Base-by-base conservation (phyloP, 2,113 vertebrate genomes). In the Cebus imitator region DNA sequence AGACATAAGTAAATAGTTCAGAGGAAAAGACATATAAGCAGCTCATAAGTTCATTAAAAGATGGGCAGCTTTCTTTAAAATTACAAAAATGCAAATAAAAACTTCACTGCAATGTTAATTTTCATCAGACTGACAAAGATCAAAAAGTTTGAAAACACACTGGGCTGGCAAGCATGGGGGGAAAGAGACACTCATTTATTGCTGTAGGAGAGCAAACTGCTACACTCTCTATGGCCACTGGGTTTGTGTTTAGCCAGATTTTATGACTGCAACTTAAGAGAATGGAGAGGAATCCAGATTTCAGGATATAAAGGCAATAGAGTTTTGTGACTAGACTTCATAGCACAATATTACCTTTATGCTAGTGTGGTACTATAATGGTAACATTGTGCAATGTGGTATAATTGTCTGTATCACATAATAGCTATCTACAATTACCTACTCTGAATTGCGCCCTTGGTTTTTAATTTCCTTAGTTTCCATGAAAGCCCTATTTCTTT, bases 71-170 rank as follows among this genome's bases (percentile, higher is more conserved):
- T 72, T 52, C 40, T 87, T 95, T 86, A 64, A 92, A 94, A 95
- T 96, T 95, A 82, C 23, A 91, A 95, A 93, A 94, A 97, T 79
- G 96, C 90, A 96, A 96, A 95, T 82, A 66, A 70, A 85, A 95
- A 82, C 32, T 86, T 96, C 73, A 72, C 66, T 37, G 72, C 81
- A 66, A 89, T 92, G 87, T 25, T 94, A 78, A 94, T 83, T 87
- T 95, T 87, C 85, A 96, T 94, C 45, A 73, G 68, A 90, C 27
- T 79, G 82, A 85, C 14, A 83, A 40, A 96, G 81, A 92, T 87
- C 45, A 92, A 43, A 70, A 92, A 68, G 87, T 83, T 87, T 75
- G 52, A n/a, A 94, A 92, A 68, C 37, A 25, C 25, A 21, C 13
- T 40, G 32, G 30, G 18, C 57, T 82, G 43, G 78, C 43, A 37